Base-by-base conservation (phyloP, 2,113 vertebrate species). In the Rhagologus leucostigma region DNA sequence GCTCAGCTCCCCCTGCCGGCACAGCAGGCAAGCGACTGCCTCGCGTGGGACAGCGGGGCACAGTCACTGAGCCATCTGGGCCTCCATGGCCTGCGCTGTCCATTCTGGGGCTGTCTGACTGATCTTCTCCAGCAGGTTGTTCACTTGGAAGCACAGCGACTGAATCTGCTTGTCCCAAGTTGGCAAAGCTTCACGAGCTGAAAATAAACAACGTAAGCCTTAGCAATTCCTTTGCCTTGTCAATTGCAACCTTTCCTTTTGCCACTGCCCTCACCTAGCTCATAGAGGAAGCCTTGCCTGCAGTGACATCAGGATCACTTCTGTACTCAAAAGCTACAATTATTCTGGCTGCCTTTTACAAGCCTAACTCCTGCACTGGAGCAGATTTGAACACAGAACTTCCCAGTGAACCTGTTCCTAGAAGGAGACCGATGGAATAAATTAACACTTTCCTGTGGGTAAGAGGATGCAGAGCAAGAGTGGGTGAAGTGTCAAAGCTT, bases 101-200 rank as follows among this genome's bases (percentile, higher is more conserved):
- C 99, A 99, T 89, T 99, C 99, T 0, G 99, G 99, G 52, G 99
- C 99, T 11, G 98, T 99, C 95, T 98, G 98, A 39, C 99, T 99
- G 85, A 99, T 99, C 96, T 99, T 99, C 96, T 99, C 99, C 96
- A 99, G 97, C 37, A 99, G 98, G 95, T 99, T 99, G 98, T 99
- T 99, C 82, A 99, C 99, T 92, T 99, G 99, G 97, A 99, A 99
- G 98, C 99, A 99, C 86, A 99, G 98, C 1, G 99, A 99, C 92
- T 99, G 99, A 95, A 99, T 99, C 97, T 99, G 99, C 96, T 99
- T 99, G 97, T 99, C 99, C 99, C 99, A 99, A 0, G 99, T 99
- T 12, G 99, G 99, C 83, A 99, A 98, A 21, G 99, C 99, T 97
- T 99, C 99, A n/a, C 99, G 99, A 15, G 99, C 99, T 99, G 95